Conservation (phyloP, 2,888 invertebrate genomes). For the Saturnia japonica region DNA sequence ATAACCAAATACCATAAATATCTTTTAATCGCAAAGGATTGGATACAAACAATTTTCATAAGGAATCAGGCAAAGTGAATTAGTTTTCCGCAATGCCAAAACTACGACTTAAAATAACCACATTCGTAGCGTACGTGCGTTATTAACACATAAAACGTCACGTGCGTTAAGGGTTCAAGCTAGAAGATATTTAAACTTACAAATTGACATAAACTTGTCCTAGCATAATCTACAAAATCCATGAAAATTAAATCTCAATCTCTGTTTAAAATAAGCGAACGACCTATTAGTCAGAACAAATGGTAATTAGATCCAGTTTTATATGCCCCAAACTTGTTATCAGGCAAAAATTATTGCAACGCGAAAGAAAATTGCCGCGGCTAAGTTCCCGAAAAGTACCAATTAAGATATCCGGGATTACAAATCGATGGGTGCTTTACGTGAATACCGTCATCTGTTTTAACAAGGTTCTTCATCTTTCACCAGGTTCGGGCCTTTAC, state of each 20-base stretch:
- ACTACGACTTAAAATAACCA: neutral
- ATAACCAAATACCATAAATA: neutral
- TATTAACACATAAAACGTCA: neutral
- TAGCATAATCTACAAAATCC: neutral
- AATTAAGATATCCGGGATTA: constrained; percentile 24
- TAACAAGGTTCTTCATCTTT: neutral
- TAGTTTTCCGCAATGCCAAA: neutral
- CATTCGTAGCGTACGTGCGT: neutral
- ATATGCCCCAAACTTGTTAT: constrained; percentile 19
- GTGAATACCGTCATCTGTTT: constrained; percentile 14
- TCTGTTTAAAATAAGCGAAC: neutral
- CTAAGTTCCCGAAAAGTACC: constrained; percentile 20
- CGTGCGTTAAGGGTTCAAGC: neutral
- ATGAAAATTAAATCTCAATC: constrained; percentile 11
- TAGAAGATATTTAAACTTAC: no score
- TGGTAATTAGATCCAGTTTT: constrained; percentile 3
- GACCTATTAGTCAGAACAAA: constrained; percentile 5
- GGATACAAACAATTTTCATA: neutral
- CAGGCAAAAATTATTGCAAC: constrained; percentile 20
- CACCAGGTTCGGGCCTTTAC: neutral
- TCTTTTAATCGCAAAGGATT: neutral
- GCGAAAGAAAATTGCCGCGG: constrained; percentile 14
- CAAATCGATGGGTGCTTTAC: constrained; percentile 23
- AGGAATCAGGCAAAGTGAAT: no score
- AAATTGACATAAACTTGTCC: no score